Base-by-base conservation (phyloP, 2,888 invertebrate species). In the Oxycera nigricornis region DNA sequence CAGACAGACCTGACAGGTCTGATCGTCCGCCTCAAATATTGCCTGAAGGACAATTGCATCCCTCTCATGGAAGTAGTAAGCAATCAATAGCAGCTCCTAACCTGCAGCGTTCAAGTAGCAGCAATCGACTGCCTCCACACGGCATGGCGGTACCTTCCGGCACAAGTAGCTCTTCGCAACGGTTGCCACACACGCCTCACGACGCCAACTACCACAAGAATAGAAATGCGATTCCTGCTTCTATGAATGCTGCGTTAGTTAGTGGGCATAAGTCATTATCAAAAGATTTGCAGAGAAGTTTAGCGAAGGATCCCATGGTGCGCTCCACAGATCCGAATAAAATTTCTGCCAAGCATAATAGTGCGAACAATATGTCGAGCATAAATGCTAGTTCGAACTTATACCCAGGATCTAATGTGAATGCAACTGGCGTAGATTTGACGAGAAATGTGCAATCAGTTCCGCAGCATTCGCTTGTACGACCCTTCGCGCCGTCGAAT, bases 171-270 rank as follows among this genome's bases (percentile, higher is more conserved):
- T 24, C 73, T 30, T 31, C 73, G 4, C 73, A 73, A 39, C 65
- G 73, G 17, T 7, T 52, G 73, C 61, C 76, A 1, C 79, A 79
- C 30, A 28, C 7, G 74, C 57, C 76, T 0, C 79, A 79, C 31
- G 81, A 81, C 65, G 80, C 81, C 59, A 83, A 82, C 76, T 84
- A 83, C 73, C 84, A 84, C 72, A 84, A 84, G 61, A 75, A 26
- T 61, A 55, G 75, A 22, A 72, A 41, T 52, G 17, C 73, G 3
- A 55, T 74, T 3, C 70, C 76, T 24, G 28, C 78, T 31, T 78
- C 76, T 39, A 26, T 78, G 1, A 79, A 77, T 76, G 74, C 77
- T n/a, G 24, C 55, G 6, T 46, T 76, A 70, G 52, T 30, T 9
- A 70, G 70, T 35, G 77, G 77, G 20, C 79, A 79, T 46, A 79